These are phyloP conservation scores for Bombus consobrinus DNA, from an alignment of 1,140 invertebrate genomes.

Conservation along the genomic window DNA sequence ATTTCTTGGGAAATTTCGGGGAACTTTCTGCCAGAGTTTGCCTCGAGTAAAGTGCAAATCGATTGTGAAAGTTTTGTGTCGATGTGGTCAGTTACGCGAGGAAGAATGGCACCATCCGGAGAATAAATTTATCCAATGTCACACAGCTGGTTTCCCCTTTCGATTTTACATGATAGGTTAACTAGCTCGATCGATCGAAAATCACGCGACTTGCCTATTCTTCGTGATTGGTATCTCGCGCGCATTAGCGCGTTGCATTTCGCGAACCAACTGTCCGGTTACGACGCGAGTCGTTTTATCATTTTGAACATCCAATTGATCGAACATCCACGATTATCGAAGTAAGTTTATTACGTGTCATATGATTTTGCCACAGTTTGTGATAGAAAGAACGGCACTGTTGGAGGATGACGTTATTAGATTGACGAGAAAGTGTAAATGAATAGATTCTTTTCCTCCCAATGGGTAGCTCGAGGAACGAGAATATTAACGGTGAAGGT, in stretches of 20 bases:
- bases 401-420: background rate
- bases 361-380: background rate
- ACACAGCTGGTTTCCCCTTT: background rate
- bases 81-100: background rate
- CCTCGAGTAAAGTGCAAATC: background rate
- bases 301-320: background rate
- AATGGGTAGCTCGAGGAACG: background rate
- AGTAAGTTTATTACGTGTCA: background rate
- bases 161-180: background rate
- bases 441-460: background rate
- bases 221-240: background rate
- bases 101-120: background rate
- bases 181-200: too few species aligned
- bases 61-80: slow-evolving; percentile 2
- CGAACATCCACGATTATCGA: too few species aligned
- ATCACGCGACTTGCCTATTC: background rate
- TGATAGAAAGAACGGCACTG: background rate
- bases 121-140: slow-evolving; percentile 19
- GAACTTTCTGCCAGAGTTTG: background rate
- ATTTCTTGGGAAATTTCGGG: background rate
- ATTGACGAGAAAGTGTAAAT: background rate
- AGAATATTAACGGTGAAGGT: background rate
- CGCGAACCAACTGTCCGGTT: background rate
- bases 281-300: background rate
- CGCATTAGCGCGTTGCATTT: background rate